phyloP scores from a whole-genome alignment of 1,140 invertebrate species.

The Trachymyrmex septentrionalis region DNA sequence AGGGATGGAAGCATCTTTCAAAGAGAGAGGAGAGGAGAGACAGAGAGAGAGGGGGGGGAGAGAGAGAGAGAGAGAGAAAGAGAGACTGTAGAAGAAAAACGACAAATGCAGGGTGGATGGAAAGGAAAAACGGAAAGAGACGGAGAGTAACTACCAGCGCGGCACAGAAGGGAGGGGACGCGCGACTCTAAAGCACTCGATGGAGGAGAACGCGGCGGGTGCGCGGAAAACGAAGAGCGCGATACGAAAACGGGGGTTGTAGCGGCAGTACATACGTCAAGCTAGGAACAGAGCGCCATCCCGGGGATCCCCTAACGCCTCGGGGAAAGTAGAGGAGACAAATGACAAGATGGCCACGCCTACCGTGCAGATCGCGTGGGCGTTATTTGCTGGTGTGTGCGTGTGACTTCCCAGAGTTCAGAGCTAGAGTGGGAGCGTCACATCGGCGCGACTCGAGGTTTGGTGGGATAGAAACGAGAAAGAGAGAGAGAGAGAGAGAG shows the following conservation, averaged over 20 bases:
- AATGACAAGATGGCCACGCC: conserved; percentile 84
- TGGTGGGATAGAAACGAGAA: conserved; percentile 64
- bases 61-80: neutral
- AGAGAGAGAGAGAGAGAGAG: conserved; percentile 21
- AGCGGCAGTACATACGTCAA: conserved; percentile 82
- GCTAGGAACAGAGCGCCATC: conserved; percentile 76
- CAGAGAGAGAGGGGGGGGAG: neutral
- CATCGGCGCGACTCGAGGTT: conserved; percentile 46
- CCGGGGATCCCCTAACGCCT: conserved; percentile 73
- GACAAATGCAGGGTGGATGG: conserved; percentile 34
- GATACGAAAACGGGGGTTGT: conserved; percentile 73
- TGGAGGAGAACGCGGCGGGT: conserved; percentile 68
- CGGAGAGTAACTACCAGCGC: conserved; percentile 47
- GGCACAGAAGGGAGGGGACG: conserved; percentile 49
- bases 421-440: conserved; percentile 64
- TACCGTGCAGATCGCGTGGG: conserved; percentile 77
- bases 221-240: conserved; percentile 63
- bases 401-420: conserved; percentile 72
- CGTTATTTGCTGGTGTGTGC: conserved; percentile 78
- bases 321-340: conserved; percentile 80
- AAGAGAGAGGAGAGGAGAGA: neutral
- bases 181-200: conserved; percentile 60
- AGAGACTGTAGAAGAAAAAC: conserved; percentile 23
- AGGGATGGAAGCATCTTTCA: conserved; percentile 19
- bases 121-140: conserved; percentile 54